phyloP scores from a whole-genome alignment of 2,797 vertebrate species.

The Coregonus suidteri region DNA sequence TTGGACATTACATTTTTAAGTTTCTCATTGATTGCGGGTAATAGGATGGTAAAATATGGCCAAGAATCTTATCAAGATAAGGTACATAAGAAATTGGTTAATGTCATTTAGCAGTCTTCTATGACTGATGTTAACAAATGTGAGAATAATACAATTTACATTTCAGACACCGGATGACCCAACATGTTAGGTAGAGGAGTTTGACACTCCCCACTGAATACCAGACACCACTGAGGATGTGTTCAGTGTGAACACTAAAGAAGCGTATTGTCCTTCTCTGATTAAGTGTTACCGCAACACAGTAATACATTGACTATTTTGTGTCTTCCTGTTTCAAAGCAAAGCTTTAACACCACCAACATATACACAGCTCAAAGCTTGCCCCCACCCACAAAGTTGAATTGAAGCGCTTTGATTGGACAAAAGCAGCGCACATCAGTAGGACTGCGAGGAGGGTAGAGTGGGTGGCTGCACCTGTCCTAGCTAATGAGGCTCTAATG shows the following conservation, averaged over 20 bases:
- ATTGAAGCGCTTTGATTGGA: slow-evolving; percentile 71
- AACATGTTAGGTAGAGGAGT: slow-evolving; percentile 13
- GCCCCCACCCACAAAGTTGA: slow-evolving; percentile 63
- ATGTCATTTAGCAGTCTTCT: not conserved
- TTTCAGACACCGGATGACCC: not conserved
- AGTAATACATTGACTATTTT: slow-evolving; percentile 45
- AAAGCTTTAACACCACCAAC: slow-evolving; percentile 60
- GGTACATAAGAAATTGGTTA: not conserved
- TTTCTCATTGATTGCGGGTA: not conserved
- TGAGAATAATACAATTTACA: not conserved
- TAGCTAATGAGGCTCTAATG: slow-evolving; percentile 78
- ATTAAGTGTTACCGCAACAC: slow-evolving; percentile 37
- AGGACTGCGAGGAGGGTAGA: slow-evolving; percentile 59
- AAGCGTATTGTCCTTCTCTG: slow-evolving; percentile 36
- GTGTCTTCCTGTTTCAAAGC: slow-evolving; percentile 55
- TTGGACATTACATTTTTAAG: not conserved
- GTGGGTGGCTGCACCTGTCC: slow-evolving; percentile 78
- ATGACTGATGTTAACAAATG: not conserved
- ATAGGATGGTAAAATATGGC: not conserved
- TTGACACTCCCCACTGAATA: slow-evolving; percentile 6
- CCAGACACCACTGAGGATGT: not conserved
- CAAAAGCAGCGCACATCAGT: slow-evolving; percentile 73
- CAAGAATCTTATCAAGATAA: not conserved
- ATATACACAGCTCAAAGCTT: slow-evolving; percentile 54
- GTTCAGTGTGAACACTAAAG: slow-evolving; percentile 1